Evolutionary conservation across 2,888 invertebrate species (phyloP), one percentile per base, ranked within the genome.

Genomic region (Pachycephus smyrnensis): DNA sequence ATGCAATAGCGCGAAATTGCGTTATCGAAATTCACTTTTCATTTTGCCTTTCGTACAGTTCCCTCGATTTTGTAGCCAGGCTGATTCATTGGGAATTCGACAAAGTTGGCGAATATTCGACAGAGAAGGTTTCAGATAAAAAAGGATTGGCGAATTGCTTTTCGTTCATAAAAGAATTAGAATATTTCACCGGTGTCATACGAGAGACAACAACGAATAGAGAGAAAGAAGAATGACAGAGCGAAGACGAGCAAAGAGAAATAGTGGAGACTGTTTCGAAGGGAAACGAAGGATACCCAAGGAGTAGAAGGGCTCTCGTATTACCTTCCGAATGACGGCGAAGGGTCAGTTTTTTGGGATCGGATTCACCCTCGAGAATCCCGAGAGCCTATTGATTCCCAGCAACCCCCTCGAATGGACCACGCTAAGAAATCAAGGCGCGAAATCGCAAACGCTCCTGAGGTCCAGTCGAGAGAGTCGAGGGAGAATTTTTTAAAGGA

Each of bases 11-110:
- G 82, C 86, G 85, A 85, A 85, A 86, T 85, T 82, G 84, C 85
- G 86, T 88, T 88, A 88, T 88, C 85, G 87, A 86, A 86, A 88
- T 87, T 86, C 87, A 87, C 86, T 88, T 88, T 87, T 75, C 82
- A 75, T 79, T 80, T 73, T 80, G 84, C 81, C 79, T 74, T 79
- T 81, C 81, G 82, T 15, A 68, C 30, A 30, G n/a, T 40, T 40
- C 9, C 23, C 23, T 55, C 55, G 23, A 23, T 55, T 55, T 23
- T 55, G 0, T 15, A 55, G 55, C 2, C 23, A 2, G 9, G 0
- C 55, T 9, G 55, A 55, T 23, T 55, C 55, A 9, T 23, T 23
- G 55, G 9, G 23, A 9, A 55, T 55, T 55, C 23, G 9, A 55
- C 55, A 2, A 55, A 55, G 55, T 55, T 1, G 55, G 23, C 55